A percentile compares a stretch with the other conserved stretches of the same genome.
Conservation (phyloP, 2,113 vertebrate genomes). For the Takifugu bimaculatus region DNA sequence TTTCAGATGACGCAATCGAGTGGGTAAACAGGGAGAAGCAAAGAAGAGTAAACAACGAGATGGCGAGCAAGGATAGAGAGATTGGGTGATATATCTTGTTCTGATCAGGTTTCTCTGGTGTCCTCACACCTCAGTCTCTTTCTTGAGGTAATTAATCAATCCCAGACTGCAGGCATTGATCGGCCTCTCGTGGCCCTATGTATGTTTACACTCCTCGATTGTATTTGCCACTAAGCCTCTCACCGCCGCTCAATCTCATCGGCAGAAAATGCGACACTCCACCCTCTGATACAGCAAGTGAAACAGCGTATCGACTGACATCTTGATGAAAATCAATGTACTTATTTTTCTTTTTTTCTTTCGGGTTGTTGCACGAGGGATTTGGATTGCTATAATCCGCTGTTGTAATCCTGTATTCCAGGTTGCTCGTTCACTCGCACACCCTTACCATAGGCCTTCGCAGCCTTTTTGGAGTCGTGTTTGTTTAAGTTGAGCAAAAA, state of each 20-base stretch:
- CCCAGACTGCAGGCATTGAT: slow-evolving; percentile 73
- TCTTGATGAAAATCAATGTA: slow-evolving; percentile 71
- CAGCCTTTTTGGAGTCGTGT: too few relatives aligned
- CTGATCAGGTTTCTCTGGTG: slow-evolving; percentile 72
- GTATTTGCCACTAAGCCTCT: slow-evolving; percentile 74
- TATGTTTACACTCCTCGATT: slow-evolving; percentile 74
- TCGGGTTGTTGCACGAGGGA: slow-evolving; percentile 32
- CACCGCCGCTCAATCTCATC: slow-evolving; percentile 69
- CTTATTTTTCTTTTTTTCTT: slow-evolving; percentile 47
- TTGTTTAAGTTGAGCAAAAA: too few relatives aligned
- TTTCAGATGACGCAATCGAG: slow-evolving; percentile 15
- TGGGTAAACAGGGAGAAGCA: slow-evolving; percentile 30
- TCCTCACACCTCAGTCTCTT: slow-evolving; percentile 69
- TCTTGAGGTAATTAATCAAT: slow-evolving; percentile 75
- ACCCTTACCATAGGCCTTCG: neutral
- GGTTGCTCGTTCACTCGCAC: slow-evolving; percentile 26
- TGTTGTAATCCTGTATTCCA: slow-evolving; percentile 46
- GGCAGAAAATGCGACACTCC: slow-evolving; percentile 68
- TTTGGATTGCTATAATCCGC: slow-evolving; percentile 65
- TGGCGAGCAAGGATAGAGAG: slow-evolving; percentile 55
- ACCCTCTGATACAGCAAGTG: slow-evolving; percentile 62
- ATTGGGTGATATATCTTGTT: slow-evolving; percentile 75
- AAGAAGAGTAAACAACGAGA: slow-evolving; percentile 39
- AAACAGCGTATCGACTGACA: slow-evolving; percentile 67
- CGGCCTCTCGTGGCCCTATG: slow-evolving; percentile 57